phyloP scores from a whole-genome alignment of 2,888 invertebrate genomes.

The Entomobrya multifasciata region DNA sequence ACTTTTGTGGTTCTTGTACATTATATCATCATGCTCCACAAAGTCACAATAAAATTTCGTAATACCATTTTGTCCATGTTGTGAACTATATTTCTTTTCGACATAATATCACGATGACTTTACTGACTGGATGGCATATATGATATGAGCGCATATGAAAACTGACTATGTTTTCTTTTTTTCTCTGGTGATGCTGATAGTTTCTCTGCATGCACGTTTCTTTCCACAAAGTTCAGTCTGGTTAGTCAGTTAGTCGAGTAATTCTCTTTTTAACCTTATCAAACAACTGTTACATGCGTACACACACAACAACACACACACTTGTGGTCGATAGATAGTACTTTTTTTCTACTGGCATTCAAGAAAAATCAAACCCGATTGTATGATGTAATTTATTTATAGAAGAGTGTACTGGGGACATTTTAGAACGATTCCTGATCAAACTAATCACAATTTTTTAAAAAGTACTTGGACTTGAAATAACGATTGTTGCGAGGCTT shows the following conservation, averaged over 20 bases:
- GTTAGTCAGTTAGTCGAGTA: constrained; percentile 53
- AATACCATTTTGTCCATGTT: constrained; percentile 20
- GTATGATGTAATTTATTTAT: background rate
- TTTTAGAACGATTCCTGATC: no score
- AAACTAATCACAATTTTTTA: no score
- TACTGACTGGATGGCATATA: background rate
- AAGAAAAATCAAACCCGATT: background rate
- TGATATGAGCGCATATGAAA: constrained; percentile 3
- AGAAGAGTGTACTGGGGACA: no score
- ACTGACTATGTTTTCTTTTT: constrained; percentile 8
- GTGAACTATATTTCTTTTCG: background rate
- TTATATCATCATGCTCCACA: background rate
- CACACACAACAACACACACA: constrained; percentile 33
- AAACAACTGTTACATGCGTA: constrained; percentile 33
- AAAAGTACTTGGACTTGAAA: no score
- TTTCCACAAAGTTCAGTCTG: constrained; percentile 26
- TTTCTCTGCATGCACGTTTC: constrained; percentile 42
- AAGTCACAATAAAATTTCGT: background rate
- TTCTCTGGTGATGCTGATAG: background rate
- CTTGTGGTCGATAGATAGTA: constrained; percentile 1
- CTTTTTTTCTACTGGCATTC: background rate
- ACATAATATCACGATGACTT: background rate
- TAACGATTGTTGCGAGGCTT: no score
- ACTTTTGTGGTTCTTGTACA: background rate
- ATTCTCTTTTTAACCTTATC: constrained; percentile 55